Evolutionary conservation across 2,888 invertebrate genomes (phyloP).

Genomic region (Dryobotodes eremita): DNA sequence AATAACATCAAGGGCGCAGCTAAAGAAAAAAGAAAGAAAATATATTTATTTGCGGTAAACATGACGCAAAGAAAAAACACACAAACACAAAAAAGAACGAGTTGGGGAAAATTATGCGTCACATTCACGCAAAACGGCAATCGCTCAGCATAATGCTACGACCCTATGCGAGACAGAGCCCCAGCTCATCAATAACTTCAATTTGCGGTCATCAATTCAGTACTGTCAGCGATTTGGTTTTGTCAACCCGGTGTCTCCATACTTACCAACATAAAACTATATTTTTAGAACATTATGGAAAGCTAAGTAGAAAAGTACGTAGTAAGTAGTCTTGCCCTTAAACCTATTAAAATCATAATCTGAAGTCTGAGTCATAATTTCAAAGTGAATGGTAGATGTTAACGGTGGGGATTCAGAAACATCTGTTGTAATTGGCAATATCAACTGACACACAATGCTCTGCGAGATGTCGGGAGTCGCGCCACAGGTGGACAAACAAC

Average conservation of each 20-base stretch:
- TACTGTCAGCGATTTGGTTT: background rate
- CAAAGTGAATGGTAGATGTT: constrained; percentile 30
- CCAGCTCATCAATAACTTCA: background rate
- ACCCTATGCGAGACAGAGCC: too few relatives aligned
- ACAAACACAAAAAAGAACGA: too few relatives aligned
- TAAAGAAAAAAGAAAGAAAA: too few relatives aligned
- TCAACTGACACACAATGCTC: constrained; percentile 59
- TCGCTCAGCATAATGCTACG: too few relatives aligned
- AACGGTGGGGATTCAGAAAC: constrained; percentile 52
- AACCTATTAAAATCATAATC: constrained; percentile 22
- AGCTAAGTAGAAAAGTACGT: background rate
- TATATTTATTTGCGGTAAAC: too few relatives aligned
- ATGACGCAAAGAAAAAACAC: too few relatives aligned
- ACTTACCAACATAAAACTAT: background rate
- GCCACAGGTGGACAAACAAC: background rate
- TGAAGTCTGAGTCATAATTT: constrained; percentile 36
- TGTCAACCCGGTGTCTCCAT: too few relatives aligned
- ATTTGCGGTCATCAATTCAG: background rate
- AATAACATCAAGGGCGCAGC: too few relatives aligned
- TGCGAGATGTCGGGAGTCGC: constrained; percentile 52
- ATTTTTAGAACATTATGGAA: background rate
- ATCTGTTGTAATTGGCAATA: constrained; percentile 67
- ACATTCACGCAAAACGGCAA: too few relatives aligned
- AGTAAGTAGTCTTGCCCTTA: too few relatives aligned
- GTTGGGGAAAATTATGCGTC: too few relatives aligned